Conservation (phyloP, 2,113 vertebrate species). For the Ginglymostoma cirratum region DNA sequence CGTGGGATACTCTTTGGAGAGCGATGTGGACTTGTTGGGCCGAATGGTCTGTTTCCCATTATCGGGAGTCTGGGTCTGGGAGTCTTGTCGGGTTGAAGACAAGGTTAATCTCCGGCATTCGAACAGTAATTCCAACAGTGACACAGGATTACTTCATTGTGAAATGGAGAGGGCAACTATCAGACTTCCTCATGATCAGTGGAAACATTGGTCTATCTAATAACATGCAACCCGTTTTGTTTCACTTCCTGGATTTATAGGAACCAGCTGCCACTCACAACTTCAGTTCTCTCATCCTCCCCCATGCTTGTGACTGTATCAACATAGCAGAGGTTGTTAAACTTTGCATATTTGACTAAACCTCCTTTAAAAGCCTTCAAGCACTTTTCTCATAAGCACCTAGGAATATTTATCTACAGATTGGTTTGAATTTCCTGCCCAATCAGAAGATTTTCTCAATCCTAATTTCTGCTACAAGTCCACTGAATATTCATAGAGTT, state of each 20-base stretch:
- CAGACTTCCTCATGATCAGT: no score
- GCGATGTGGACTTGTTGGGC: no score
- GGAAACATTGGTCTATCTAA: background rate
- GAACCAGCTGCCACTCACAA: background rate
- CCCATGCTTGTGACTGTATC: background rate
- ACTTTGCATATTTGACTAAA: no score
- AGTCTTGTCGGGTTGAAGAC: no score
- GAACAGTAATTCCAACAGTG: no score
- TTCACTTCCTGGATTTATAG: background rate
- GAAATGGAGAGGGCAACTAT: no score
- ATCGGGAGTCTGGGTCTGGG: no score
- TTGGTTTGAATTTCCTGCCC: no score
- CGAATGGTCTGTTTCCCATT: no score
- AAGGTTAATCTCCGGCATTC: no score
- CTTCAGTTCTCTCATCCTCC: background rate
- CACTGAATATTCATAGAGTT: background rate
- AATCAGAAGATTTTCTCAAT: background rate
- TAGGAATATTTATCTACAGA: background rate
- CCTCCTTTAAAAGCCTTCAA: background rate
- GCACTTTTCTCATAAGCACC: background rate
- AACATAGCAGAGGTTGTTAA: background rate
- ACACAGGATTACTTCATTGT: no score
- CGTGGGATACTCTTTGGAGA: no score
- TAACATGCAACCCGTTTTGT: background rate
- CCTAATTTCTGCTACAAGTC: background rate